These are phyloP conservation scores for Otis tarda DNA, from an alignment of 2,113 vertebrate species.

Conservation along the genomic window DNA sequence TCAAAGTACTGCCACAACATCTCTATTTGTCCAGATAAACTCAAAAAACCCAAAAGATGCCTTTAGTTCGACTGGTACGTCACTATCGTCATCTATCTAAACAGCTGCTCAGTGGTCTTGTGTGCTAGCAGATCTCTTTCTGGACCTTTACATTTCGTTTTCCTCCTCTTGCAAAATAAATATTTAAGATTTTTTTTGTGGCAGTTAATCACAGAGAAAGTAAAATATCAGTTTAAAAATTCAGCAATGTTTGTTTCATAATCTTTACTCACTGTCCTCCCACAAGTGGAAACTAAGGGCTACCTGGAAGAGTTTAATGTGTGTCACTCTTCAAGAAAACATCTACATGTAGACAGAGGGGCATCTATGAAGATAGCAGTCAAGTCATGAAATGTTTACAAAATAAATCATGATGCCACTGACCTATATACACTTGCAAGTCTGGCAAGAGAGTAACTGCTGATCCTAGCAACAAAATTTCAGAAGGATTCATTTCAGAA, in stretches of 20 bases:
- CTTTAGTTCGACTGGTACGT: background rate
- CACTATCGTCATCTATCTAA: background rate
- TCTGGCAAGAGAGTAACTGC: background rate
- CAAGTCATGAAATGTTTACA: background rate
- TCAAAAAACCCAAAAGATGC: background rate
- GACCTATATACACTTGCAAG: background rate
- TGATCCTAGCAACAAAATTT: conserved; percentile 23
- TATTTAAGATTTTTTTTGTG: background rate
- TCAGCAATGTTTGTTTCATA: background rate
- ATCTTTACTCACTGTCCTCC: background rate
- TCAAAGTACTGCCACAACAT: background rate
- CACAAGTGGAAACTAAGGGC: background rate
- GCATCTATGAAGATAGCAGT: conserved; percentile 1
- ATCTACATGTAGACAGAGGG: background rate
- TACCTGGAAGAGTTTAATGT: background rate
- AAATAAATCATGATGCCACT: background rate
- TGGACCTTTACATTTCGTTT: background rate
- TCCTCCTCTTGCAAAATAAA: background rate
- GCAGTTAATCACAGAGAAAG: background rate
- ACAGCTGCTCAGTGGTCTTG: background rate
- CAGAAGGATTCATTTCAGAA: conserved; percentile 36
- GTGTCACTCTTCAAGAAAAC: background rate
- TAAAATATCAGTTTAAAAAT: background rate
- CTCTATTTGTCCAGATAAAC: background rate
- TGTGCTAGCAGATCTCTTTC: background rate